phyloP scores from a whole-genome alignment of 2,888 invertebrate species.

The Scrobipalpa atriplicella region DNA sequence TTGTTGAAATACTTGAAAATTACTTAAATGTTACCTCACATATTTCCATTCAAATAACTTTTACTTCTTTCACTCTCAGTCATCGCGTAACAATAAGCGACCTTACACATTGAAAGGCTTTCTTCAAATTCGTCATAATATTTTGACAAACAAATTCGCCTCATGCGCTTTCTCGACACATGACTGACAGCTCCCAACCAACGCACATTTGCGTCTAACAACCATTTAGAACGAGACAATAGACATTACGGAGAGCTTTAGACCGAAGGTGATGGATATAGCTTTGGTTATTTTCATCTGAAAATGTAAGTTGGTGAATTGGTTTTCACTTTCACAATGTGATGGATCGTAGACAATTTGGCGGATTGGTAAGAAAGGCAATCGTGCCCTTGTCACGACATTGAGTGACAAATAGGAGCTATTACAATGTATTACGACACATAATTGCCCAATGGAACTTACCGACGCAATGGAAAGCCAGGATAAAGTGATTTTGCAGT shows the following conservation, averaged over 20 bases:
- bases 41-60: constrained; percentile 8
- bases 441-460: constrained; percentile 11
- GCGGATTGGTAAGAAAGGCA: constrained; percentile 14
- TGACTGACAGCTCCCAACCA: constrained; percentile 45
- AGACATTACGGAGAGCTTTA: not conserved
- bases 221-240: constrained; percentile 5
- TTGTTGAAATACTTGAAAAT: not conserved
- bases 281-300: not conserved
- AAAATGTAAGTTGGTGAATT: constrained; percentile 19
- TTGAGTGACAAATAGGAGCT: constrained; percentile 23
- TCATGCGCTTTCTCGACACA: constrained; percentile 44
- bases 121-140: constrained; percentile 55
- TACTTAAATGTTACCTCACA: not conserved
- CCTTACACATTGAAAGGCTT: constrained; percentile 37
- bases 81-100: not conserved
- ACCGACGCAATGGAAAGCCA: constrained; percentile 17
- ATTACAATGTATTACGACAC: constrained; percentile 21
- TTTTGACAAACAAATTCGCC: constrained; percentile 59
- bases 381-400: constrained; percentile 23
- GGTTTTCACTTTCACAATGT: constrained; percentile 30
- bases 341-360: constrained; percentile 26
- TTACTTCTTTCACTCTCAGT: not conserved
- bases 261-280: not conserved
- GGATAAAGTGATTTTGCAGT: constrained; percentile 10
- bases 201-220: not conserved